Percentiles rank a stretch among this genome's conserved stretches.
Conservation (phyloP, 2,113 vertebrate genomes). For the Heteronetta atricapilla region DNA sequence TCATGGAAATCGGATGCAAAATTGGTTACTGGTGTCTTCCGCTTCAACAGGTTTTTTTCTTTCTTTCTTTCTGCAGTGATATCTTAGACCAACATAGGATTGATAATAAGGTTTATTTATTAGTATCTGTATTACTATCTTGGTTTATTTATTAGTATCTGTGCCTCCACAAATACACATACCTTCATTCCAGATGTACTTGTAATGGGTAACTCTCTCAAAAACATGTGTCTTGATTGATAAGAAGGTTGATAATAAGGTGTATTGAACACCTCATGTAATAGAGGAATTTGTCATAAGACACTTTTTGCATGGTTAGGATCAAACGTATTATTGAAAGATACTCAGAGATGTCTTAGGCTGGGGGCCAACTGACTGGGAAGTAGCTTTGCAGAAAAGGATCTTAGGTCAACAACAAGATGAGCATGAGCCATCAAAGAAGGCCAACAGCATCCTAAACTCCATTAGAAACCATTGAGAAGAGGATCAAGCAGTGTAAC, state of each 20-base stretch:
- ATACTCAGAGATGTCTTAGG: not conserved
- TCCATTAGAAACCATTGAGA: not conserved
- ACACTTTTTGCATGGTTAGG: not conserved
- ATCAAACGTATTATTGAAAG: not conserved
- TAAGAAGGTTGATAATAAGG: not conserved
- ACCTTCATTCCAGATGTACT: not conserved
- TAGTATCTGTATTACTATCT: too few species aligned
- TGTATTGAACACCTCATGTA: not conserved
- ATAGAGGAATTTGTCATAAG: not conserved
- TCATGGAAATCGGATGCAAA: not conserved
- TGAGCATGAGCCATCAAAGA: not conserved
- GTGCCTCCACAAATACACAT: not conserved
- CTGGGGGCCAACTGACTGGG: not conserved
- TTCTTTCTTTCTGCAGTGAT: not conserved
- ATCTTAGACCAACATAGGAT: not conserved
- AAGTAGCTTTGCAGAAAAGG: not conserved
- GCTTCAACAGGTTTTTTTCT: not conserved
- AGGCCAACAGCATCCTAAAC: not conserved
- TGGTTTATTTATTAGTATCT: not conserved
- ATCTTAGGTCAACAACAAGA: not conserved
- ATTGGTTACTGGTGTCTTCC: not conserved
- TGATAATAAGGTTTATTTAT: too few species aligned
- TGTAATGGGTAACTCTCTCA: not conserved
- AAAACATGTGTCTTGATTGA: not conserved
- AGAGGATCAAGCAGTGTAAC: not conserved